Evolutionary conservation across 2,113 vertebrate genomes (phyloP), one percentile per base, ranked within the genome.

Genomic region (Dicentrarchus labrax): DNA sequence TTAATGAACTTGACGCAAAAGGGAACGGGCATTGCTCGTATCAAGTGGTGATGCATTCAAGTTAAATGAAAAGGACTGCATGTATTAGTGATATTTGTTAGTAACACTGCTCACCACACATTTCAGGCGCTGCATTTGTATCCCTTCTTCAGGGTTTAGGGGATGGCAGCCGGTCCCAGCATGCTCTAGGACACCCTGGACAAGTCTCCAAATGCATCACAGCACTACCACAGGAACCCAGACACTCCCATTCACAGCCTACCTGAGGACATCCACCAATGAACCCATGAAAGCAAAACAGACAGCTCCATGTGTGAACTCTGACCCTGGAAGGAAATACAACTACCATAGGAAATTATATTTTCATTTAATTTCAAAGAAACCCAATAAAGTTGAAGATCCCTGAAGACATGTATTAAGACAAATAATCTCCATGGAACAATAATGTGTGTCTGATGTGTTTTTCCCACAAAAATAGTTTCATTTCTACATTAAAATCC

Each of bases 1-100:
- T 15, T 38, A 0, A 15, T 16, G 10, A 15, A 1, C 54, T 76
- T 80, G 48, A 50, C 2, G 4, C 7, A 8, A 13, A 39, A 5
- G 4, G n/a, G 7, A 51, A 38, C 13, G 74, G 5, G 69, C 50
- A 38, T 41, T 38, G 59, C 69, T 24, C 11, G 54, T 39, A n/a
- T 84, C 43, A 38, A 64, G 64, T 36, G 39, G 36, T 48, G 53
- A 72, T 82, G 65, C n/a, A 16, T 68, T 73, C 50, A 60, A 59
- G 66, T 50, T n/a, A 9, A 67, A 74, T 82, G 47, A 10, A 56
- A 66, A 71, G 7, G 12, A 36, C 53, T 30, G 48, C 4, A 47
- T 13, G 19, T 43, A 8, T 41, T 22, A 8, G 60, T 15, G 5
- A 8, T 4, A 13, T 6, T 39, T 38, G 3, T 36, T 4, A 4